Conservation (phyloP, 2,888 invertebrate species). For the Halictus ligatus region DNA sequence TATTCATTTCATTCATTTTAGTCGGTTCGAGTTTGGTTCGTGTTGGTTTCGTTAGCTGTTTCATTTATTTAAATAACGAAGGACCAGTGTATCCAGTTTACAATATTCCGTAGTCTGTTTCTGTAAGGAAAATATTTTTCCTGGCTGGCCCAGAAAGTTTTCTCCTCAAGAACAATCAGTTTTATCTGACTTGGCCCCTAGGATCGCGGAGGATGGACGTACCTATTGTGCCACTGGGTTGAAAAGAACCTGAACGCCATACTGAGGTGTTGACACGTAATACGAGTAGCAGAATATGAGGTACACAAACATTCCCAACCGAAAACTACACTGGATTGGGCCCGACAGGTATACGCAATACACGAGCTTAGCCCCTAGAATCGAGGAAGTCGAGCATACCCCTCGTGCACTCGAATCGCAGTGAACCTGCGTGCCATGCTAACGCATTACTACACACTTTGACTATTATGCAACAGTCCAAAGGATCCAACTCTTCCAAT, state of each 20-base stretch:
- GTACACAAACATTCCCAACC: not conserved
- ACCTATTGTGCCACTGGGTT: accelerated
- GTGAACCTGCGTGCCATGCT: not conserved
- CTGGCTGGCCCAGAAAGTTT: too few species aligned
- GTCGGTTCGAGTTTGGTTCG: not conserved
- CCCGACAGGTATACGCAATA: not conserved
- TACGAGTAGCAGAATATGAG: not conserved
- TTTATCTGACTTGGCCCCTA: too few species aligned
- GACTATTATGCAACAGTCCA: too few species aligned
- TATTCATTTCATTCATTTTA: not conserved
- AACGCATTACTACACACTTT: not conserved
- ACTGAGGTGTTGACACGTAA: not conserved
- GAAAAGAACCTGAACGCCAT: not conserved
- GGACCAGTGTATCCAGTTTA: too few species aligned
- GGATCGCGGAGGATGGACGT: not conserved
- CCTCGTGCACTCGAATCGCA: not conserved
- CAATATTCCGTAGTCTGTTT: too few species aligned
- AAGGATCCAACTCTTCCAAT: too few species aligned
- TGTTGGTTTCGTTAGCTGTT: too few species aligned
- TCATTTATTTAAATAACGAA: too few species aligned
- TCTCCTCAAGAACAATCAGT: too few species aligned
- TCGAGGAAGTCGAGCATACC: not conserved
- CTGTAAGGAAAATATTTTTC: too few species aligned
- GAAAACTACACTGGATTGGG: too few species aligned
- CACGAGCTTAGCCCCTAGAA: not conserved